Conservation (phyloP, 2,888 invertebrate species). For the Odontothrips loti region DNA sequence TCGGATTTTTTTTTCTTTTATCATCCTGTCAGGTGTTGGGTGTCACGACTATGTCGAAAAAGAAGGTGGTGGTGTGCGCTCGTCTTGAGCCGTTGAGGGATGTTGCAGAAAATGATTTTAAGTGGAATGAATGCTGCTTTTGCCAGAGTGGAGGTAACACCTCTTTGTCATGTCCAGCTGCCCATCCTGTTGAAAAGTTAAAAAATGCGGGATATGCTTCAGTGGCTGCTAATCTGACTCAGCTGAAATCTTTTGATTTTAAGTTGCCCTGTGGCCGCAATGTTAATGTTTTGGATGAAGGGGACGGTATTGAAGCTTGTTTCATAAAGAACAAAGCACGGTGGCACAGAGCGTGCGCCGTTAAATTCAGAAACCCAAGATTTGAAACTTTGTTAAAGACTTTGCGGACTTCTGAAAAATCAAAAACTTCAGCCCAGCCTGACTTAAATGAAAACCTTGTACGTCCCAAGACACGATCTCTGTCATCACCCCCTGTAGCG, state of each 20-base stretch:
- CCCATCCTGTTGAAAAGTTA: not conserved
- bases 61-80: no score
- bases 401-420: no score
- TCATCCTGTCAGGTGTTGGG: no score
- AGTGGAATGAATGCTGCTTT: not conserved
- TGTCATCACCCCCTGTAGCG: not conserved
- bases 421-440: not conserved
- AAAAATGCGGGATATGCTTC: not conserved
- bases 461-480: not conserved
- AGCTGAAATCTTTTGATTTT: not conserved
- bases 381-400: not conserved
- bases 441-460: not conserved
- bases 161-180: not conserved
- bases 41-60: no score
- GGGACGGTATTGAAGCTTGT: not conserved
- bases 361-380: not conserved
- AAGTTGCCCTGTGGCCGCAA: not conserved
- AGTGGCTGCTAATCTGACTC: not conserved
- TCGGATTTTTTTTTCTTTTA: no score
- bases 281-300: not conserved
- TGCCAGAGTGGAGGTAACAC: not conserved
- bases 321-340: not conserved
- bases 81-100: not conserved
- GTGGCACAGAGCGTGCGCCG: not conserved
- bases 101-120: not conserved